Conservation (phyloP, 1,140 invertebrate genomes). For the Aethina tumida region DNA sequence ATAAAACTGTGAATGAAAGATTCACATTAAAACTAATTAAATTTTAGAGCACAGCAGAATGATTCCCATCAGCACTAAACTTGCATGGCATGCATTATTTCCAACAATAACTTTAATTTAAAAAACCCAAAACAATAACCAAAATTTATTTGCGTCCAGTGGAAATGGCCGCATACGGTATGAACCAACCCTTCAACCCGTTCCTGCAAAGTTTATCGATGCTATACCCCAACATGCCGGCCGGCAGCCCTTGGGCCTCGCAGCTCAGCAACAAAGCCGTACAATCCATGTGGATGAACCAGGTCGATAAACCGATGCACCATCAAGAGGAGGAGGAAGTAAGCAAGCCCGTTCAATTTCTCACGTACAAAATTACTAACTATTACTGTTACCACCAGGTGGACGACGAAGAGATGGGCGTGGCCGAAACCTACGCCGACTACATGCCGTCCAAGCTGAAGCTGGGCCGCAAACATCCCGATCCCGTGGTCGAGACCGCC, state of each 20-base stretch:
- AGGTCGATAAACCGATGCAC: constrained; percentile 35
- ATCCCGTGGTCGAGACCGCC: constrained; percentile 98
- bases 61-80: too few relatives aligned
- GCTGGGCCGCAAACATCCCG: constrained; percentile 92
- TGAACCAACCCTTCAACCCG: constrained; percentile 44
- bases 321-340: constrained; percentile 33
- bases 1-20: too few relatives aligned
- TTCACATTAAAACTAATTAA: too few relatives aligned
- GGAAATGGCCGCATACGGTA: constrained; percentile 48
- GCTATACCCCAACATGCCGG: constrained; percentile 40
- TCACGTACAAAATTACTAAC: neutral
- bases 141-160: constrained; percentile 42
- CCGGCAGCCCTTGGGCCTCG: constrained; percentile 35
- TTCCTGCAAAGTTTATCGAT: constrained; percentile 42
- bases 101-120: too few relatives aligned
- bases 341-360: too few relatives aligned
- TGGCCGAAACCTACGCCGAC: constrained; percentile 95
- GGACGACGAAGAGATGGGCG: constrained; percentile 94
- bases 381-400: constrained; percentile 42
- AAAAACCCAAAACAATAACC: too few relatives aligned
- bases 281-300: constrained; percentile 46
- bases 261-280: constrained; percentile 40
- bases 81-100: too few relatives aligned
- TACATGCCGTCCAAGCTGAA: constrained; percentile 97
- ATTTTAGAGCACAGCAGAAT: too few relatives aligned